Percentiles rank a stretch among this genome's conserved stretches.
phyloP scores from a whole-genome alignment of 2,888 invertebrate species.

The Brenthis daphne region DNA sequence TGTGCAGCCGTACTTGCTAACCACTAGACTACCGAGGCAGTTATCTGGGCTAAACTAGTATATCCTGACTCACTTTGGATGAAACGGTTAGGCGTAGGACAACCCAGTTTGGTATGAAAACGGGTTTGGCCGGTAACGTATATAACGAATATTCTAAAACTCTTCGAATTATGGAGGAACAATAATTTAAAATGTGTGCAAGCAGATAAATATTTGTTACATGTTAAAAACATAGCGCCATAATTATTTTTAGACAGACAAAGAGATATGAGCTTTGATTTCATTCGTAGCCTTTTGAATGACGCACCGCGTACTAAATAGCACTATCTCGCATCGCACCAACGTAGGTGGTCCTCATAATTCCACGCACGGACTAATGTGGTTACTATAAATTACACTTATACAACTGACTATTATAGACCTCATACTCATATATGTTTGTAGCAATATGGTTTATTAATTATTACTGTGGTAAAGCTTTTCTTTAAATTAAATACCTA shows the following conservation, averaged over 20 bases:
- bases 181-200: not conserved
- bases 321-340: conserved; percentile 27
- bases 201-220: not conserved
- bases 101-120: too few relatives aligned
- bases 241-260: conserved; percentile 19
- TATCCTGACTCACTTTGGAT: too few relatives aligned
- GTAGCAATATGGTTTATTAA: not conserved
- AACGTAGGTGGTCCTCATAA: conserved; percentile 44
- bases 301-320: conserved; percentile 29
- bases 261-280: conserved; percentile 8
- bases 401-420: conserved; percentile 30
- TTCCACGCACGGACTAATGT: conserved; percentile 43
- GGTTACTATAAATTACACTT: conserved; percentile 46
- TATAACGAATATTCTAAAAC: too few relatives aligned
- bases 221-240: conserved; percentile 1
- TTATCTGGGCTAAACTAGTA: too few relatives aligned
- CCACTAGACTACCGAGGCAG: too few relatives aligned
- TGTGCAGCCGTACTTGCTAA: too few relatives aligned
- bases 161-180: too few relatives aligned
- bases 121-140: too few relatives aligned
- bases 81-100: too few relatives aligned
- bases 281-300: conserved; percentile 25
- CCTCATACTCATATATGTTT: conserved; percentile 23
- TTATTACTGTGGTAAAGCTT: not conserved
- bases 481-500: not conserved